Percentiles rank a stretch among this genome's conserved stretches.
These are phyloP conservation scores for Cliona cf. orientalis DNA, from an alignment of 37 sponge, comb jelly and placozoan species.

Conservation along the genomic window DNA sequence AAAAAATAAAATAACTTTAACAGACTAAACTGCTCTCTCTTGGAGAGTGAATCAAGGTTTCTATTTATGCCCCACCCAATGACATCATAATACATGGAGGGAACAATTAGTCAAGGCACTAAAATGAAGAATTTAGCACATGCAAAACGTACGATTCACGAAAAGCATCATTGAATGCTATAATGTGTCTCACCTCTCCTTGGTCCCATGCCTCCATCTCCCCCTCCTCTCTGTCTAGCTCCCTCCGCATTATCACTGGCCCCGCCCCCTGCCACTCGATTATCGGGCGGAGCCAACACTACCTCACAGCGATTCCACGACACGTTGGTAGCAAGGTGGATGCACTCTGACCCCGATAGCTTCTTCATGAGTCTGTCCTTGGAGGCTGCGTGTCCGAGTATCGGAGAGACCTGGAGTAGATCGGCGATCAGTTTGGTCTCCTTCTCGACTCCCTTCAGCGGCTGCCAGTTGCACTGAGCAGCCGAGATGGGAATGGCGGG, in stretches of 20 bases:
- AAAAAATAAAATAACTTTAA: too few relatives aligned
- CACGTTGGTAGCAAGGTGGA: slow-evolving; percentile 77
- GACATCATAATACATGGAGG: too few relatives aligned
- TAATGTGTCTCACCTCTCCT: too few relatives aligned
- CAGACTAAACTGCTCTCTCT: too few relatives aligned
- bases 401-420: slow-evolving; percentile 61
- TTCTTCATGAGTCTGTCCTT: slow-evolving; percentile 62
- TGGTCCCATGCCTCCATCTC: too few relatives aligned
- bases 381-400: slow-evolving; percentile 63
- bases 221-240: not conserved
- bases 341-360: slow-evolving; percentile 48
- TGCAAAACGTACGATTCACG: too few relatives aligned
- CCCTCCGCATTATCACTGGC: not conserved
- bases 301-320: slow-evolving; percentile 86
- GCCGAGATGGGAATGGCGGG: slow-evolving; percentile 68
- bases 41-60: too few relatives aligned
- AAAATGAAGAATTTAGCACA: too few relatives aligned
- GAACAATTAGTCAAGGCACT: too few relatives aligned
- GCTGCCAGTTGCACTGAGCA: slow-evolving; percentile 56
- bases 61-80: too few relatives aligned
- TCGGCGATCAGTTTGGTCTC: slow-evolving; percentile 81
- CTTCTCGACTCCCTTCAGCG: slow-evolving; percentile 81
- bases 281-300: slow-evolving; percentile 63
- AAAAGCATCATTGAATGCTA: too few relatives aligned
- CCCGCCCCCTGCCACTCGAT: slow-evolving; percentile 49